phyloP scores from a whole-genome alignment of 2,888 invertebrate species.

The Brenthis ino region DNA sequence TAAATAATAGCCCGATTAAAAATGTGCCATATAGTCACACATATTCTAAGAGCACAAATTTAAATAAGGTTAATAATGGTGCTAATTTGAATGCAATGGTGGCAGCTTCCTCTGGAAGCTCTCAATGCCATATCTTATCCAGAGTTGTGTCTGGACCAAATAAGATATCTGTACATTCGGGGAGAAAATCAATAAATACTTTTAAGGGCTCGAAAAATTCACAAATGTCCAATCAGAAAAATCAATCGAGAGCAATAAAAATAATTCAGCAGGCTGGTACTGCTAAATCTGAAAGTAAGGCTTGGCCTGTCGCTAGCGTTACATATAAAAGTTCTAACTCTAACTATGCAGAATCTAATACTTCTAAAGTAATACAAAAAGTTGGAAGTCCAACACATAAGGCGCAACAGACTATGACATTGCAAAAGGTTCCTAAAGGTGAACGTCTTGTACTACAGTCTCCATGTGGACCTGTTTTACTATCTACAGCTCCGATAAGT shows the following conservation, averaged over 20 bases:
- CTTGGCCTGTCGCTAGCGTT: conserved; percentile 69
- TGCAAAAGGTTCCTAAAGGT: conserved; percentile 67
- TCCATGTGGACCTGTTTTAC: conserved; percentile 71
- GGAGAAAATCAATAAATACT: conserved; percentile 68
- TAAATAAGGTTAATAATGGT: conserved; percentile 77
- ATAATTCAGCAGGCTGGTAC: conserved; percentile 79
- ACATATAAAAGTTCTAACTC: conserved; percentile 67
- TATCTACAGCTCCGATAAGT: conserved; percentile 70
- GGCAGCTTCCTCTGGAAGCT: conserved; percentile 67
- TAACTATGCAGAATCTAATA: conserved; percentile 63
- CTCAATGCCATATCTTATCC: conserved; percentile 76
- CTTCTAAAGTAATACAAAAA: conserved; percentile 75
- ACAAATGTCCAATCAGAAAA: conserved; percentile 64
- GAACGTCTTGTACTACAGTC: conserved; percentile 73
- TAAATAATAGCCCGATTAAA: conserved; percentile 70
- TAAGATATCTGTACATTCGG: conserved; percentile 76
- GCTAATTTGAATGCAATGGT: conserved; percentile 75
- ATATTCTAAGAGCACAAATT: conserved; percentile 70
- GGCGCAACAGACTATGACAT: conserved; percentile 54
- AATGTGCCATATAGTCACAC: conserved; percentile 72
- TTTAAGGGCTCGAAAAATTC: conserved; percentile 69
- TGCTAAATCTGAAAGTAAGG: conserved; percentile 67
- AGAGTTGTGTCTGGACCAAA: conserved; percentile 77
- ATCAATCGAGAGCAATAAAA: conserved; percentile 79
- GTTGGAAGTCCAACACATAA: conserved; percentile 73